phyloP scores from a whole-genome alignment of 2,113 vertebrate genomes.

The Phalacrocorax carbo region DNA sequence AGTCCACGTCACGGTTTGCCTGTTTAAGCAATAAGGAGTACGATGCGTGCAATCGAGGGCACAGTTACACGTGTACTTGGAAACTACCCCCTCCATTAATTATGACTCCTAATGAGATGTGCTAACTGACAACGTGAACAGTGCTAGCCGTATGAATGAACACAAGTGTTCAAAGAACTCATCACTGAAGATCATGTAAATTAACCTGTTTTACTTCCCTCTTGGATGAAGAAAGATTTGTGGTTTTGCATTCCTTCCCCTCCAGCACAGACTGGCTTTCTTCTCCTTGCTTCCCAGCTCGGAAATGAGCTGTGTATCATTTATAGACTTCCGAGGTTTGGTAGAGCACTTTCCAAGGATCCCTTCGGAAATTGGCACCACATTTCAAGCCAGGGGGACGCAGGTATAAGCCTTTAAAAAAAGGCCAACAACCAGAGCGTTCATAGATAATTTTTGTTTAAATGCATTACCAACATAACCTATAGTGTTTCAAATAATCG shows the following conservation, averaged over 20 bases:
- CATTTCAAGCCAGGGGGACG: not conserved
- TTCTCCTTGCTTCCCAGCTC: not conserved
- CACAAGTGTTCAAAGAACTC: not conserved
- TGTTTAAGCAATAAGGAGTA: not conserved
- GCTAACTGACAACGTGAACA: not conserved
- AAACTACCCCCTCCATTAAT: not conserved
- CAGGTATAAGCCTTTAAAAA: not conserved
- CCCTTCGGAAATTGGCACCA: not conserved
- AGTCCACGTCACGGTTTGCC: not conserved
- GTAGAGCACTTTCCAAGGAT: not conserved
- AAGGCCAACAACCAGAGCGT: not conserved
- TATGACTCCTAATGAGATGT: not conserved
- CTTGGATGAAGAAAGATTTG: not conserved
- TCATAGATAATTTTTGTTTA: not conserved
- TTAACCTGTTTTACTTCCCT: not conserved
- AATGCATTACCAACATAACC: not conserved
- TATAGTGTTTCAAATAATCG: not conserved
- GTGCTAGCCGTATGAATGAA: not conserved
- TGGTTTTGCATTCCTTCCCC: not conserved
- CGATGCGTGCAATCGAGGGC: not conserved
- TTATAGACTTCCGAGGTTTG: not conserved
- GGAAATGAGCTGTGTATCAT: not conserved
- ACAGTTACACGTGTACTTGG: not conserved
- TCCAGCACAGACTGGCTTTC: not conserved
- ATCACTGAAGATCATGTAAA: accelerated